Base-by-base conservation (phyloP, 2,888 invertebrate species). In the Apocheima hispidaria region DNA sequence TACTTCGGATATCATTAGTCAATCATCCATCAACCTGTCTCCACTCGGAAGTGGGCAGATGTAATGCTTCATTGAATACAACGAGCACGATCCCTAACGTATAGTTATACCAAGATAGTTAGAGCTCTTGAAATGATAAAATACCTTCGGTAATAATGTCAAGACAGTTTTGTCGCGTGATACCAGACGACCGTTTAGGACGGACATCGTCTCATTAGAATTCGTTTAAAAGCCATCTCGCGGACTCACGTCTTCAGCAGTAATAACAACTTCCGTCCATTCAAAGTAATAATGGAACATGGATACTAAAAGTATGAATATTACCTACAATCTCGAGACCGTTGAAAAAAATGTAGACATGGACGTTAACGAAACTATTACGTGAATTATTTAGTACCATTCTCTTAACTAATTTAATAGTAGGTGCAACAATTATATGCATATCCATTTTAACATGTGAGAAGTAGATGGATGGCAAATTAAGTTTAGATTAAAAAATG, bases 201-300 rank as follows among this genome's bases (percentile, higher is more conserved):
- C 66, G 50, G 66, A 59, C 65, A 68, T 66, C 66, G 66, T 63
- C 64, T 73, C 66, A 75, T 81, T 78, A 72, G 66, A 73, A 81
- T 78, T 75, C 78, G 73, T 77, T 78, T 73, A 74, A 64, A 52
- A 65, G 49, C 69, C 74, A 77, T 76, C 75, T 71, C 62, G 55
- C 57, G 54, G 70, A 72, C 76, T 78, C 78, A 77, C 76, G 75
- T 79, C 62, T 71, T 66, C 65, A 51, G 53, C 65, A 69, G 77
- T 72, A 74, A 74, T 77, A 80, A 74, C 73, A 71, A 82, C 80
- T 82, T 82, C 81, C 81, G 81, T 71, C 71, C 76, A 77, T 79
- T 78, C 75, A 74, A 71, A 63, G 60, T 60, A 63, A 57, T 53
- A 50, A 66, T 69, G 61, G 73, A 56, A 73, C 70, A 70, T 64